Evolutionary conservation across 2,888 invertebrate species (phyloP).

Genomic region (Campoplex capitator): DNA sequence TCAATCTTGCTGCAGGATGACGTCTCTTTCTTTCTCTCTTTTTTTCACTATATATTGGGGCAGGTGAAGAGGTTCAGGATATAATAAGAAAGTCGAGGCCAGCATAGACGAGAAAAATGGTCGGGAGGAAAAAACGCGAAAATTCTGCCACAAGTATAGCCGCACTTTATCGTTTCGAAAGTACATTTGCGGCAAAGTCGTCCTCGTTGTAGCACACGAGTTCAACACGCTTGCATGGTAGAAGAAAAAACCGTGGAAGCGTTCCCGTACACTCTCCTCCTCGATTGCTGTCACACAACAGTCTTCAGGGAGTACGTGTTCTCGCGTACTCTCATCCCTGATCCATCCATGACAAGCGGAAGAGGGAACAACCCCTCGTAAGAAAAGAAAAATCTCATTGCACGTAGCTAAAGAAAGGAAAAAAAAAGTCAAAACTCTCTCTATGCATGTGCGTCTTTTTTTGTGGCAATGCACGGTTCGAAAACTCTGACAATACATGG

Average conservation of each 20-base stretch:
- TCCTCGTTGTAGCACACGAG: slow-evolving; percentile 30
- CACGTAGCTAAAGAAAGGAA: slow-evolving; percentile 19
- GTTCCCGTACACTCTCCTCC: slow-evolving; percentile 35
- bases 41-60: not conserved
- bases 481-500: slow-evolving; percentile 56
- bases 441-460: slow-evolving; percentile 16
- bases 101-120: slow-evolving; percentile 47
- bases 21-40: slow-evolving; percentile 8
- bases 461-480: not conserved
- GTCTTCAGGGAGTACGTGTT: slow-evolving; percentile 42
- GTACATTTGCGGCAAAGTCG: slow-evolving; percentile 58
- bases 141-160: slow-evolving; percentile 48
- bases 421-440: slow-evolving; percentile 2
- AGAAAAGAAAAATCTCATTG: slow-evolving; percentile 41
- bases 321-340: slow-evolving; percentile 43
- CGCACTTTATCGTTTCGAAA: slow-evolving; percentile 50
- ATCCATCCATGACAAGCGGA: slow-evolving; percentile 26
- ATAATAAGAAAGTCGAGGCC: slow-evolving; percentile 64
- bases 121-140: slow-evolving; percentile 32
- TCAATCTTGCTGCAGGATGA: slow-evolving; percentile 53
- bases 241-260: slow-evolving; percentile 32
- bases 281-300: slow-evolving; percentile 52
- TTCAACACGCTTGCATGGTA: slow-evolving; percentile 32
- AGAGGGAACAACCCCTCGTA: slow-evolving; percentile 17
- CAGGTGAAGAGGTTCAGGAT: slow-evolving; percentile 48